A percentile compares a stretch with the other conserved stretches of the same genome.
These are phyloP conservation scores for Hydroisotoma schaefferi DNA, from an alignment of 2,888 invertebrate species.

Conservation along the genomic window DNA sequence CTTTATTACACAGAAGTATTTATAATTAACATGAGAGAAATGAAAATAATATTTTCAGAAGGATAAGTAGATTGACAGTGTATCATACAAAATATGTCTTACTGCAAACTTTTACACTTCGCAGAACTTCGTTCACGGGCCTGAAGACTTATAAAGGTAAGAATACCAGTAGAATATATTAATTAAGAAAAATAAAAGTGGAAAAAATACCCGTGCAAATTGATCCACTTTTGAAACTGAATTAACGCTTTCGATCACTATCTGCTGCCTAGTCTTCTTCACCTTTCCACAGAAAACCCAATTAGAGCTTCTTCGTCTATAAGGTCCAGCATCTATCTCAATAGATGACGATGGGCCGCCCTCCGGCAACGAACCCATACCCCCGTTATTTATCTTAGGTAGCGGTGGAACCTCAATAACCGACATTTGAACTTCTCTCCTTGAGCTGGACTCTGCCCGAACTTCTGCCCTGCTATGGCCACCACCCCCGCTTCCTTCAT, in stretches of 20 bases:
- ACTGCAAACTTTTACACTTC: too few species aligned
- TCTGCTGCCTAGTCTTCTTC: constrained; percentile 6
- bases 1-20: too few species aligned
- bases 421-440: constrained; percentile 31
- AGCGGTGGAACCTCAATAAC: constrained; percentile 38
- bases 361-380: constrained; percentile 32
- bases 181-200: constrained; percentile 68
- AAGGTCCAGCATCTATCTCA: constrained; percentile 7
- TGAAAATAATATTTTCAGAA: too few species aligned
- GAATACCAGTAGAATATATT: constrained; percentile 77
- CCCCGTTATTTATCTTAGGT: constrained; percentile 39
- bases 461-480: background rate
- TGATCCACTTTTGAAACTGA: constrained; percentile 78
- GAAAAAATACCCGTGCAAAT: constrained; percentile 70
- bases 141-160: constrained; percentile 59
- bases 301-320: constrained; percentile 30
- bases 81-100: too few species aligned
- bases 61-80: too few species aligned
- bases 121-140: too few species aligned
- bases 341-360: constrained; percentile 13
- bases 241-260: constrained; percentile 59
- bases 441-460: background rate
- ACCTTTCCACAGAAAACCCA: constrained; percentile 38
- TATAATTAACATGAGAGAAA: too few species aligned
- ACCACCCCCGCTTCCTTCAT: too few species aligned